phyloP scores from a whole-genome alignment of 1,140 invertebrate species.

The Carcinoscorpius rotundicauda region DNA sequence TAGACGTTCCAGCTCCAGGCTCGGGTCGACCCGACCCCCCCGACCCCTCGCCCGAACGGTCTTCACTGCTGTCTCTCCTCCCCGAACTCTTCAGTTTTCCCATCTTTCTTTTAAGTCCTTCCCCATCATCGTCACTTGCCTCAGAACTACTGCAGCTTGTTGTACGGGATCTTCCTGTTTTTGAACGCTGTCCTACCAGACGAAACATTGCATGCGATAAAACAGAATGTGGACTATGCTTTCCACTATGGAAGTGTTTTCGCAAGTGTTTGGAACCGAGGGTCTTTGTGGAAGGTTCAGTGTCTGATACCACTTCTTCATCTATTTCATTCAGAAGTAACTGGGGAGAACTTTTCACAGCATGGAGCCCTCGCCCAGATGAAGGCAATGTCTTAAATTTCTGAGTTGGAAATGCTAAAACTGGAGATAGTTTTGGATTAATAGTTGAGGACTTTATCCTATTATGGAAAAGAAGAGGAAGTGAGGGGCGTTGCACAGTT shows the following conservation, averaged over 20 bases:
- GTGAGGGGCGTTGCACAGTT: too few relatives aligned
- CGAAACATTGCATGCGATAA: neutral
- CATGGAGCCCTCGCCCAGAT: conserved; percentile 34
- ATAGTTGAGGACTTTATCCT: too few relatives aligned
- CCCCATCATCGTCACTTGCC: neutral
- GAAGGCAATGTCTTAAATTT: neutral
- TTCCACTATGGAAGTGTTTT: too few relatives aligned
- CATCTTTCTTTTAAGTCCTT: neutral
- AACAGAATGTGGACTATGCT: too few relatives aligned
- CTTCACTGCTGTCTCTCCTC: neutral
- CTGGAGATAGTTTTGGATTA: too few relatives aligned
- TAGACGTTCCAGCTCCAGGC: too few relatives aligned
- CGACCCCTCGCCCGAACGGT: neutral
- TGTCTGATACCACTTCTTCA: conserved; percentile 38
- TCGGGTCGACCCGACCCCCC: too few relatives aligned
- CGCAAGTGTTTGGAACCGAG: too few relatives aligned
- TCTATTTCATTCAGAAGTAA: conserved; percentile 55
- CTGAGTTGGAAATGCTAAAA: too few relatives aligned
- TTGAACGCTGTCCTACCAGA: neutral
- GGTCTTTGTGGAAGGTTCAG: too few relatives aligned
- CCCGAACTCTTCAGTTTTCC: neutral
- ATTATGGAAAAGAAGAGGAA: too few relatives aligned
- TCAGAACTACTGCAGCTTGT: neutral
- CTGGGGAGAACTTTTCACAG: conserved; percentile 45
- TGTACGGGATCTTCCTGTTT: neutral